These are phyloP conservation scores for Tyto alba DNA, from an alignment of 2,113 vertebrate genomes.

Conservation along the genomic window DNA sequence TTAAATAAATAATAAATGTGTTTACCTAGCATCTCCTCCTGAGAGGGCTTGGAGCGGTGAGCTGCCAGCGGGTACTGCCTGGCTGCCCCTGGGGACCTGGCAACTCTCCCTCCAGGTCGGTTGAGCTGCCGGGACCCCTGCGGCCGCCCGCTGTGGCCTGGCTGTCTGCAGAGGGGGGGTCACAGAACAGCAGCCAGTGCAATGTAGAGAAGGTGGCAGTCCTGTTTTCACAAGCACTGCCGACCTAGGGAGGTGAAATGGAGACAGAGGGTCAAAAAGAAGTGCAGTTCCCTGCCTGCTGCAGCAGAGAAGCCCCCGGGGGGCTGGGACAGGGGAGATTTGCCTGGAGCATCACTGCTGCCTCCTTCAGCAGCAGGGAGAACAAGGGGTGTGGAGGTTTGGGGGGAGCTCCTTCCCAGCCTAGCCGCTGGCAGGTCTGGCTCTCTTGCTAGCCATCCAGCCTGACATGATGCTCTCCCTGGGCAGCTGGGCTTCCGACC, in stretches of 20 bases:
- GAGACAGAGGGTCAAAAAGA: background rate
- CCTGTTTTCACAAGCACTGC: background rate
- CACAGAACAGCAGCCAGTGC: accelerated
- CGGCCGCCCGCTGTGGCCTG: accelerated
- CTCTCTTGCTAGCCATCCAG: background rate
- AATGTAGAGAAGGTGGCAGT: background rate
- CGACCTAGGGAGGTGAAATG: background rate
- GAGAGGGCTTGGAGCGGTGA: background rate
- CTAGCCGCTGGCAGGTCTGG: background rate
- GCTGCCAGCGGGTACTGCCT: background rate
- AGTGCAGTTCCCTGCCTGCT: background rate
- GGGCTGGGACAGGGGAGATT: background rate
- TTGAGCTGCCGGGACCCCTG: background rate
- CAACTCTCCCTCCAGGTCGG: background rate
- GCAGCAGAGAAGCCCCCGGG: background rate
- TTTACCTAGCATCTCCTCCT: conserved; percentile 39
- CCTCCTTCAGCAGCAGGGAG: background rate
- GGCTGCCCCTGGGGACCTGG: background rate
- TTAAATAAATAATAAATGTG: conserved; percentile 58
- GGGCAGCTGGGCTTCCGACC: background rate
- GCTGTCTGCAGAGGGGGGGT: background rate
- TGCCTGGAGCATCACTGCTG: background rate
- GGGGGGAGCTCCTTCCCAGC: background rate
- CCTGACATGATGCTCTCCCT: background rate
- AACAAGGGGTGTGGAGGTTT: background rate